phyloP scores from a whole-genome alignment of 2,797 vertebrate species.

The Intellagama lesueurii region DNA sequence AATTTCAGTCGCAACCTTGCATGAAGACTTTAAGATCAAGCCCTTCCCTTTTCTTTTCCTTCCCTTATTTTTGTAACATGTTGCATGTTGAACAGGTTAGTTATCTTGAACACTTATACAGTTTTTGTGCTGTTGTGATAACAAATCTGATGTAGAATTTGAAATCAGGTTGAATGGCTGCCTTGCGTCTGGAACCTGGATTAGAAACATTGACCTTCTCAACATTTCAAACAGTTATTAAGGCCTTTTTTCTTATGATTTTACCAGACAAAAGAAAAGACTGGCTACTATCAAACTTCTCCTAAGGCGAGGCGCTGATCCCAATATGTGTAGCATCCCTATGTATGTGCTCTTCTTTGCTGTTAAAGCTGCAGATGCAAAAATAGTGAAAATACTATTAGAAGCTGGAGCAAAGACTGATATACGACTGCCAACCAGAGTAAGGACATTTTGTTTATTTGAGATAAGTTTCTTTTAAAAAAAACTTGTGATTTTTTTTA shows the following conservation, averaged over 20 bases:
- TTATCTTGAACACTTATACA: too few species aligned
- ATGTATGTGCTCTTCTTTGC: constrained; percentile 85
- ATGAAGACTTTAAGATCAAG: too few species aligned
- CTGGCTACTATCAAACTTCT: constrained; percentile 83
- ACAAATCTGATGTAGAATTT: too few species aligned
- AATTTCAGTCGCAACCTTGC: too few species aligned
- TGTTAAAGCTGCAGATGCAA: constrained; percentile 82
- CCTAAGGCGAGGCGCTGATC: constrained; percentile 85
- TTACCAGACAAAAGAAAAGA: constrained; percentile 72
- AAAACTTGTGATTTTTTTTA: neutral
- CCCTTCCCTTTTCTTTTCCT: too few species aligned
- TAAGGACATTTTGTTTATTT: constrained; percentile 59
- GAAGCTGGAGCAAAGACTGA: constrained; percentile 83
- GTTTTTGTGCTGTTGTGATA: too few species aligned
- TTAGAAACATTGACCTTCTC: neutral
- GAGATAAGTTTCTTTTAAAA: neutral
- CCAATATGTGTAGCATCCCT: constrained; percentile 81
- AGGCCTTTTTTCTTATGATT: constrained; percentile 4
- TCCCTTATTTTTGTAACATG: too few species aligned
- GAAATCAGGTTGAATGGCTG: neutral
- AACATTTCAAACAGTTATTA: neutral
- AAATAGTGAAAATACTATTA: constrained; percentile 81
- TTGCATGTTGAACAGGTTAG: too few species aligned
- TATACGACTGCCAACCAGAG: constrained; percentile 78
- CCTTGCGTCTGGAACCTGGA: neutral